phyloP scores from a whole-genome alignment of 2,888 invertebrate genomes.

The Tetheella fluctuosa region DNA sequence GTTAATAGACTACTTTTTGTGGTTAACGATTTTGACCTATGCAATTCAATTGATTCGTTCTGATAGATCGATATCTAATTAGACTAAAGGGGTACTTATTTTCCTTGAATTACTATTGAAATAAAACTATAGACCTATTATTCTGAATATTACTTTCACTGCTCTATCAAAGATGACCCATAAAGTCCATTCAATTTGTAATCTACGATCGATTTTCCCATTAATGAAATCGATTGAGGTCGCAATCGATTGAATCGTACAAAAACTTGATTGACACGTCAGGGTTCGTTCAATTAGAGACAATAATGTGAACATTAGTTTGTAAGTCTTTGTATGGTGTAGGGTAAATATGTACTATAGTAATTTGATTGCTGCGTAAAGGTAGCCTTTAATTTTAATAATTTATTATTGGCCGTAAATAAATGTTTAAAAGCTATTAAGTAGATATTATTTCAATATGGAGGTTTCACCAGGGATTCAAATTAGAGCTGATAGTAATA shows the following conservation, averaged over 20 bases:
- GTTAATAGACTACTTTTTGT: constrained; percentile 27
- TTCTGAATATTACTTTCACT: constrained; percentile 3
- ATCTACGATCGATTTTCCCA: constrained; percentile 40
- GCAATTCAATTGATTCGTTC: constrained; percentile 16
- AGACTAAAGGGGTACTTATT: constrained; percentile 7
- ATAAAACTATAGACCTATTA: not conserved
- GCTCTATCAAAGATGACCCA: constrained; percentile 17
- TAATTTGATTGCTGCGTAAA: too few species aligned
- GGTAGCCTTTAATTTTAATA: too few species aligned
- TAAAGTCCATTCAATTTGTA: constrained; percentile 23
- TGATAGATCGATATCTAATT: constrained; percentile 13
- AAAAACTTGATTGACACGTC: constrained; percentile 53
- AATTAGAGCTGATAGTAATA: too few species aligned
- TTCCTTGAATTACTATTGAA: not conserved
- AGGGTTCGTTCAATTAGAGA: constrained; percentile 39
- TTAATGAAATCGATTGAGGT: constrained; percentile 53
- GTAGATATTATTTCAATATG: too few species aligned
- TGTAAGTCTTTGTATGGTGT: constrained; percentile 22
- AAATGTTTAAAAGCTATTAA: too few species aligned
- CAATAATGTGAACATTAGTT: constrained; percentile 42
- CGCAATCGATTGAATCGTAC: constrained; percentile 35
- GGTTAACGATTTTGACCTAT: constrained; percentile 44
- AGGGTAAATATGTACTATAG: constrained; percentile 32
- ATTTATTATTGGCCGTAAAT: too few species aligned
- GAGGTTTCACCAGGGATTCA: too few species aligned